Conservation (phyloP, 2,797 vertebrate species). For the Crax fasciolata region DNA sequence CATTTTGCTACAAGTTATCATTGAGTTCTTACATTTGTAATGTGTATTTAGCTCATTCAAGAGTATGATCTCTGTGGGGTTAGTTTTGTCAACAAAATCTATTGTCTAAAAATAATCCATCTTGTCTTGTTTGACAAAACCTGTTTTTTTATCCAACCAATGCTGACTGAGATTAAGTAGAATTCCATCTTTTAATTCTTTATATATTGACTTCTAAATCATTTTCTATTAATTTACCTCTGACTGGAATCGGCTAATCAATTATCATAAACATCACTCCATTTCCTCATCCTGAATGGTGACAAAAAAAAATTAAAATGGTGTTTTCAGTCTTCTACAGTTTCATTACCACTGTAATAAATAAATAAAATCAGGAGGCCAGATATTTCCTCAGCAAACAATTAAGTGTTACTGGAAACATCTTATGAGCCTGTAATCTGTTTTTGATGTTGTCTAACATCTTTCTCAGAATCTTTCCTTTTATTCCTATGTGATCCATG, state of each 20-base stretch:
- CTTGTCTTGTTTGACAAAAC: not conserved
- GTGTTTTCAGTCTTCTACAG: conserved; percentile 11
- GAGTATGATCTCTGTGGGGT: not conserved
- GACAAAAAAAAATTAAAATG: not conserved
- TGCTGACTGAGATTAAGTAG: not conserved
- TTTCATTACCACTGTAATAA: conserved; percentile 34
- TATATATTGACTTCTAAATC: conserved; percentile 3
- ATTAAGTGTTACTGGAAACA: conserved; percentile 55
- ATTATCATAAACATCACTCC: not conserved
- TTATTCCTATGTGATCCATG: conserved; percentile 43
- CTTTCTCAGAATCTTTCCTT: conserved; percentile 26
- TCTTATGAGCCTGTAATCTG: not conserved
- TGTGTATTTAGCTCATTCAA: not conserved
- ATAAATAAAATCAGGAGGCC: conserved; percentile 42
- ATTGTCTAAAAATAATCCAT: not conserved
- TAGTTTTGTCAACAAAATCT: not conserved
- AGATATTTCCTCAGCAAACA: conserved; percentile 45
- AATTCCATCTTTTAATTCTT: not conserved
- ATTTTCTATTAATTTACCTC: conserved; percentile 52
- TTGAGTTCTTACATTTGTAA: not conserved
- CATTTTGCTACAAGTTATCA: not conserved
- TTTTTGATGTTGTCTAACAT: conserved; percentile 14
- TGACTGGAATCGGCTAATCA: conserved; percentile 48
- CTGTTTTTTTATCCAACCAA: not conserved
- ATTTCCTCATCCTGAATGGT: conserved; percentile 26